Evolutionary conservation across 2,113 vertebrate genomes (phyloP).

Genomic region (Eclectus roratus): DNA sequence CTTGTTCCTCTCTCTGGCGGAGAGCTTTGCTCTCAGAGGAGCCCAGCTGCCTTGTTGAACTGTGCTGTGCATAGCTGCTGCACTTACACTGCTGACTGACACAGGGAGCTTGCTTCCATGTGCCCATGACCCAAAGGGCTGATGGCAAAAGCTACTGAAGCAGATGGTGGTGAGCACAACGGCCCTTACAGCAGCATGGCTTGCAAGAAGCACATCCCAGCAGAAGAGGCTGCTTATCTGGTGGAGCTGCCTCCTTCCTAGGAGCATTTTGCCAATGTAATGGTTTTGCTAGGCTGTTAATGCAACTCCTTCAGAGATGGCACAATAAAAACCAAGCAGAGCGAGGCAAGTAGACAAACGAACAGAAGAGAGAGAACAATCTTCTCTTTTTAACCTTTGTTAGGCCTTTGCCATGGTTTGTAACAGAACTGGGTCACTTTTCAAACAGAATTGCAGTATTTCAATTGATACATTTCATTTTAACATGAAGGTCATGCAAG

Average conservation of each 20-base stretch:
- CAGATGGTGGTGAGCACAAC: neutral
- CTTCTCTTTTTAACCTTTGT: neutral
- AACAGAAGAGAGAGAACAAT: neutral
- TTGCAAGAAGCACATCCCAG: neutral
- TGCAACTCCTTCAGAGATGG: neutral
- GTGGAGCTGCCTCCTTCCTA: neutral
- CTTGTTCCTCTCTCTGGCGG: neutral
- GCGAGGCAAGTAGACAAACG: neutral
- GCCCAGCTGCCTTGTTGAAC: neutral
- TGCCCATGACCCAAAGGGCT: neutral
- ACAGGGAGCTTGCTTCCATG: accelerated
- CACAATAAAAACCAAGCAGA: neutral
- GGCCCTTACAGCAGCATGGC: neutral
- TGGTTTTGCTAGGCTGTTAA: neutral
- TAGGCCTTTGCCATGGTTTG: neutral
- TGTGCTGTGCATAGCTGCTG: neutral
- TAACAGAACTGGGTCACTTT: neutral
- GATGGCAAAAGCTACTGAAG: neutral
- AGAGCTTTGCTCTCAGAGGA: neutral
- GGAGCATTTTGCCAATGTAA: neutral
- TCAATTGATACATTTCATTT: neutral
- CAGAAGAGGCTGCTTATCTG: neutral
- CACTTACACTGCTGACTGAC: neutral
- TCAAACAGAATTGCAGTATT: neutral
- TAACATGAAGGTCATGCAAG: neutral